Evolutionary conservation across 2,797 vertebrate species (phyloP).

Genomic region (Leptodactylus fallax): DNA sequence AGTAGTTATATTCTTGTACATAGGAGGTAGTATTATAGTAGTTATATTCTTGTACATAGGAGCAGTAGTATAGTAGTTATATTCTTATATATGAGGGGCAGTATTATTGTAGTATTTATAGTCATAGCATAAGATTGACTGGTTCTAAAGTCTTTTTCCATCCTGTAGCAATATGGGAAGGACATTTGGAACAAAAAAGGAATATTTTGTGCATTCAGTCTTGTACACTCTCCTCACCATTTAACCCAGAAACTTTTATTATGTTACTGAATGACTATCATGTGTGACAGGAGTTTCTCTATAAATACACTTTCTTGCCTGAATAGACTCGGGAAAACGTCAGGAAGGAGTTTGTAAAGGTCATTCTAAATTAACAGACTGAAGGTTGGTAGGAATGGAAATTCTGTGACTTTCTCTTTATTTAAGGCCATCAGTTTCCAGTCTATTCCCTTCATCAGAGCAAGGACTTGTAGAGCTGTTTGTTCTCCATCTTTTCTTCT

Average conservation of each 20-base stretch:
- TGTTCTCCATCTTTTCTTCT: neutral
- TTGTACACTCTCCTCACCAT: neutral
- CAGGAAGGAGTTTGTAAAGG: conserved; percentile 6
- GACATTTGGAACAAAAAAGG: neutral
- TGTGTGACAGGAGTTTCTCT: neutral
- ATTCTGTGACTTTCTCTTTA: neutral
- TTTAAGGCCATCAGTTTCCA: neutral
- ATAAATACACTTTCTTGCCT: conserved; percentile 14
- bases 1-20: too few species aligned
- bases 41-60: too few species aligned
- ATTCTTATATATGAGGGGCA: too few species aligned
- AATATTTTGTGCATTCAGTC: neutral
- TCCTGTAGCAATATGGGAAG: neutral
- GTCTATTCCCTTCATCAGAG: neutral
- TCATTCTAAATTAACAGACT: conserved; percentile 24
- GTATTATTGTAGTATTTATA: too few species aligned
- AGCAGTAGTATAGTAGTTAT: too few species aligned
- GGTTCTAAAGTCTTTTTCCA: neutral
- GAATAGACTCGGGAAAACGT: neutral
- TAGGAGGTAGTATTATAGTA: too few species aligned
- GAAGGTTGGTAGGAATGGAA: neutral
- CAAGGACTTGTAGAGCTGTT: neutral
- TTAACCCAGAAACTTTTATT: conserved; percentile 3
- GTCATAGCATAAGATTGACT: too few species aligned
- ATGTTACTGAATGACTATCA: conserved; percentile 4